Conservation (phyloP, 2,113 vertebrate genomes). For the Lichenostomus cassidix region DNA sequence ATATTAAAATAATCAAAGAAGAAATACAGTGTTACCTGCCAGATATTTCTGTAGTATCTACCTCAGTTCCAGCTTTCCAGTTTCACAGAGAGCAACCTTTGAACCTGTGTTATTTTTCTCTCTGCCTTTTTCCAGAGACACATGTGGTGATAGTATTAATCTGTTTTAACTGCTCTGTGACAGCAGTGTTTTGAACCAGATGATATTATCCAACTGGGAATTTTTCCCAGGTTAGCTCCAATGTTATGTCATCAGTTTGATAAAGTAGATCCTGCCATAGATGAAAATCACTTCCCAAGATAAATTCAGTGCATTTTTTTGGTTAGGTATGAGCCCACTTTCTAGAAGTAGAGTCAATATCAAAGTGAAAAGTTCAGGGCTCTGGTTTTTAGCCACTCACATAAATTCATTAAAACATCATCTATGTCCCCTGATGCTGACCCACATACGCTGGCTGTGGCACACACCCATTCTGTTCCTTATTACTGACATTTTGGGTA, state of each 20-base stretch:
- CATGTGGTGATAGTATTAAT: neutral
- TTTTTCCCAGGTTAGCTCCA: neutral
- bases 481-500: neutral
- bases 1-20: neutral
- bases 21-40: neutral
- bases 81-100: neutral
- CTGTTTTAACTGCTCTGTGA: neutral
- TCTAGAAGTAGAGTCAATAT: neutral
- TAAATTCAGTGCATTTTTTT: neutral
- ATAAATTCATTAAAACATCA: neutral
- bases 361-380: neutral
- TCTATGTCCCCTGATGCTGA: neutral
- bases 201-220: neutral
- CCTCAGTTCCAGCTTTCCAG: neutral
- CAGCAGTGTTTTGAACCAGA: neutral
- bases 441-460: neutral
- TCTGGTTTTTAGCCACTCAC: neutral
- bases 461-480: neutral
- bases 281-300: neutral
- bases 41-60: neutral
- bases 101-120: neutral
- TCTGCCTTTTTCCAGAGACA: neutral
- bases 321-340: neutral
- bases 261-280: neutral
- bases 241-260: neutral